Evolutionary conservation across 2,888 invertebrate species (phyloP).

Genomic region (Idaea dimidiata): DNA sequence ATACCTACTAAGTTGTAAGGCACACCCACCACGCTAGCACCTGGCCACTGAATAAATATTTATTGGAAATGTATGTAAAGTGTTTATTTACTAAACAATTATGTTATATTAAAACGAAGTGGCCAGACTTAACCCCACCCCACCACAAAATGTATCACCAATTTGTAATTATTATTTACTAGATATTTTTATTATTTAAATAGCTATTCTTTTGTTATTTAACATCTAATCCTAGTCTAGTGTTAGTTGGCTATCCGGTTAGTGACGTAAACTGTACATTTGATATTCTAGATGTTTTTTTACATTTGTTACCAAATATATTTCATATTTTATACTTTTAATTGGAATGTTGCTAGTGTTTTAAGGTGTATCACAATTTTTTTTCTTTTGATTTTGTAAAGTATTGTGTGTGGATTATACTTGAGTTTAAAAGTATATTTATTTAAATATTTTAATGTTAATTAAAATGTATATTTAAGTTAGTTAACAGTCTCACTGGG

Average conservation of each 20-base stretch:
- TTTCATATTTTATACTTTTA: conserved; percentile 58
- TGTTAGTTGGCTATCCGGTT: conserved; percentile 54
- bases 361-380: conserved; percentile 5
- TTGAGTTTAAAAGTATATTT: background rate
- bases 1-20: conserved; percentile 24
- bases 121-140: conserved; percentile 31
- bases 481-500: background rate
- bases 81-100: conserved; percentile 34
- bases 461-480: background rate
- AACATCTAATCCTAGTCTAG: conserved; percentile 50
- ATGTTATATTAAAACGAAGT: conserved; percentile 19
- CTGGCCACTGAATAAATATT: conserved; percentile 64
- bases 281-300: conserved; percentile 37
- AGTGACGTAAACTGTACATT: conserved; percentile 48
- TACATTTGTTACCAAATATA: conserved; percentile 80
- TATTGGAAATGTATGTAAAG: conserved; percentile 39
- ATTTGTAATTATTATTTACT: conserved; percentile 14
- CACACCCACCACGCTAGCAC: conserved; percentile 72
- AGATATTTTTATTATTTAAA: conserved; percentile 19
- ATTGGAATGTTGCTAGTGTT: conserved; percentile 4
- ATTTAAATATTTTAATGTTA: background rate
- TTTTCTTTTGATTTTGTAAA: background rate
- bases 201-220: conserved; percentile 22
- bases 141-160: conserved; percentile 20
- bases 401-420: conserved; percentile 2